Base-by-base conservation (phyloP, 2,888 invertebrate species). In the Sericinus montela region DNA sequence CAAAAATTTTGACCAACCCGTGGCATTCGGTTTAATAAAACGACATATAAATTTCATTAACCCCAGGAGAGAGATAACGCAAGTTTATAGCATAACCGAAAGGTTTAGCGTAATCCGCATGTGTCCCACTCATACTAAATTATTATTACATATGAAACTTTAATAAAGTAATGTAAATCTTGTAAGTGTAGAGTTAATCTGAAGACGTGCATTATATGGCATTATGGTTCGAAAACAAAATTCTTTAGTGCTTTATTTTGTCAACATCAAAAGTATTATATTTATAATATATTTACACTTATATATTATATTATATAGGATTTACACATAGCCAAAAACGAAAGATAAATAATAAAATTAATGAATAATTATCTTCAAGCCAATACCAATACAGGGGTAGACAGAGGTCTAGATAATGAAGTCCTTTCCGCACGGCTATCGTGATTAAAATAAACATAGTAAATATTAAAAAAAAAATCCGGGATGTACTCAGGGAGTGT, bases 291-390 rank as follows among this genome's bases (percentile, higher is more conserved):
- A n/a, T n/a, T n/a, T n/a, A n/a, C n/a, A n/a, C n/a, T n/a, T n/a
- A n/a, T n/a, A n/a, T n/a, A n/a, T n/a, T n/a, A n/a, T n/a, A n/a
- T n/a, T n/a, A n/a, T n/a, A n/a, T n/a, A n/a, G n/a, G n/a, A n/a
- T n/a, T n/a, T n/a, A n/a, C n/a, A 57, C 53, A 51, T 53, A 32
- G 32, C 55, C 50, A 8, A 62, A 57, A 54, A 60, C 53, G 45
- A 51, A 55, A 66, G 74, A 74, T 72, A 68, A 68, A 64, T n/a
- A n/a, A n/a, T n/a, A n/a, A n/a, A n/a, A n/a, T n/a, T n/a, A n/a
- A n/a, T n/a, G n/a, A n/a, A n/a, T n/a, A n/a, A n/a, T n/a, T n/a
- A n/a, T n/a, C n/a, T n/a, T n/a, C n/a, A n/a, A n/a, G n/a, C n/a
- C n/a, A n/a, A n/a, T n/a, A n/a, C n/a, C n/a, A n/a, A n/a, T n/a